phyloP scores from a whole-genome alignment of 2,797 vertebrate species.

The Tarsius wallacei region DNA sequence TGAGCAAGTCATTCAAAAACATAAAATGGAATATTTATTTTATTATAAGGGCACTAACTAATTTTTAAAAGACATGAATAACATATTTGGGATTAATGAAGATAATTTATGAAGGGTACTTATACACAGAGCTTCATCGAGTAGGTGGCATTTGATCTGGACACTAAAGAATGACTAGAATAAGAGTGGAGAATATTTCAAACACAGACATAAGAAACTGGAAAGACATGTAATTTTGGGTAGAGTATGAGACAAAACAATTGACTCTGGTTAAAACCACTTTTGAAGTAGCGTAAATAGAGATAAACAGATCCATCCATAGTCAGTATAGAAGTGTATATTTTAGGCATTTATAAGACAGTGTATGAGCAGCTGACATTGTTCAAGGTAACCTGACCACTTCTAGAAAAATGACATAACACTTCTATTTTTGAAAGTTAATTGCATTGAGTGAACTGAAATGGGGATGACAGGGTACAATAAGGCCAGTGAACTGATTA shows the following conservation, averaged over 20 bases:
- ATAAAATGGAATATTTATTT: background rate
- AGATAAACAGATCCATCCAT: background rate
- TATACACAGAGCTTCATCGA: background rate
- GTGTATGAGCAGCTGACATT: background rate
- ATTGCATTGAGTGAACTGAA: background rate
- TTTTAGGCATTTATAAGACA: background rate
- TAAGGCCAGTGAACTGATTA: background rate
- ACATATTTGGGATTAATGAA: background rate
- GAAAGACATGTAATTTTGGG: background rate
- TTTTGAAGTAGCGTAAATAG: background rate
- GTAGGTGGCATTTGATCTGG: background rate
- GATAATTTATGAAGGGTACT: background rate
- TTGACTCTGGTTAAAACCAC: background rate
- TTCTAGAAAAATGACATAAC: background rate
- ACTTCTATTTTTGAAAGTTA: background rate
- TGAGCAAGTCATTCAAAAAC: background rate
- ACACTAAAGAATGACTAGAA: background rate
- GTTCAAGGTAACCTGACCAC: background rate
- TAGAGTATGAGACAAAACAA: background rate
- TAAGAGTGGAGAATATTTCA: background rate
- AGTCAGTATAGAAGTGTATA: background rate
- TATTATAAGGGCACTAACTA: background rate
- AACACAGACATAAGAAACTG: background rate
- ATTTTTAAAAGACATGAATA: background rate
- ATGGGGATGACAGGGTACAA: fast-evolving